Evolutionary conservation across 23 tunicate genomes (phyloP).

Genomic region (Halocynthia aurantium): DNA sequence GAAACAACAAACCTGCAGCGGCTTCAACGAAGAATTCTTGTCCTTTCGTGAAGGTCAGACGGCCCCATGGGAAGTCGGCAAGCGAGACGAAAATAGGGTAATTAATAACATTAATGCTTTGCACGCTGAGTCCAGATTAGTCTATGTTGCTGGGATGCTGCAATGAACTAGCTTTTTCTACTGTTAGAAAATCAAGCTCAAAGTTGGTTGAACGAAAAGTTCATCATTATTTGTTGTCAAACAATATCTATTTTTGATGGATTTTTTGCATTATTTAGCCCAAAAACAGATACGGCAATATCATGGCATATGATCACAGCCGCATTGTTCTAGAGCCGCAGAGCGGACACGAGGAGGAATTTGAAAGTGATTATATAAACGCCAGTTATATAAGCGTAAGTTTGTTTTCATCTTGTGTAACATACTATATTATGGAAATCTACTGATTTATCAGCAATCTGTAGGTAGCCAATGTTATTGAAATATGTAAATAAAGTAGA

Average conservation of each 20-base stretch:
- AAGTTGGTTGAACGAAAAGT: neutral
- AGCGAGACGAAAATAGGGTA: conserved; percentile 43
- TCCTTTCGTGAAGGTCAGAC: conserved; percentile 64
- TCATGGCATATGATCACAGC: conserved; percentile 97
- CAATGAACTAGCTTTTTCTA: neutral
- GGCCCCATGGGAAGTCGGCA: conserved; percentile 81
- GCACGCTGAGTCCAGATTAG: neutral
- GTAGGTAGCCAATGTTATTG: too few species aligned
- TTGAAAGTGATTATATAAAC: conserved; percentile 78
- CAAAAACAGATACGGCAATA: conserved; percentile 86
- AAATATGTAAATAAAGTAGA: neutral
- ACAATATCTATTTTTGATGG: neutral
- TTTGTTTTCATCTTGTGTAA: neutral
- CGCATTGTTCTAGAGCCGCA: conserved; percentile 66
- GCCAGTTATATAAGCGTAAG: conserved; percentile 77
- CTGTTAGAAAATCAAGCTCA: neutral
- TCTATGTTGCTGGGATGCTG: neutral
- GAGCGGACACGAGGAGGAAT: conserved; percentile 53
- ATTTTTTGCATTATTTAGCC: conserved; percentile 13
- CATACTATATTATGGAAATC: neutral
- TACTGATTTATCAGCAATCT: too few species aligned
- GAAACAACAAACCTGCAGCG: conserved; percentile 73
- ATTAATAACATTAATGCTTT: neutral
- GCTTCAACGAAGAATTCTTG: conserved; percentile 92
- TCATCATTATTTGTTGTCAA: neutral